A percentile compares a stretch with the other conserved stretches of the same genome.
Conservation (phyloP, 2,888 invertebrate species). For the Drosophila mettleri region DNA sequence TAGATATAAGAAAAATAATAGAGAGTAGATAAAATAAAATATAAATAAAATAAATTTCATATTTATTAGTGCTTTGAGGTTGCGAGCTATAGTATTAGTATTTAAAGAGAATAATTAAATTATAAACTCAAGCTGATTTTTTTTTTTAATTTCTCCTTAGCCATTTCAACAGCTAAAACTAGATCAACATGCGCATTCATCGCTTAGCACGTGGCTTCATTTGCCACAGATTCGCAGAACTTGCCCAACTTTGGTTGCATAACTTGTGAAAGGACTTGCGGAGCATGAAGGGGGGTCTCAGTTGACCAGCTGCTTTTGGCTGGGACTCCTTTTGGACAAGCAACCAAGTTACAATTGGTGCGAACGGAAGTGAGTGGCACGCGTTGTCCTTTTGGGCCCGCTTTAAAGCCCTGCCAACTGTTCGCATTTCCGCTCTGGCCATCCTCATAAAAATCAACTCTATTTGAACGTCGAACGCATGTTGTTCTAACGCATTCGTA, state of each 20-base stretch:
- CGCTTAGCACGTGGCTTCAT: constrained; percentile 13
- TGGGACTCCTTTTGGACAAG: background rate
- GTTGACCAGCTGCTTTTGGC: constrained; percentile 47
- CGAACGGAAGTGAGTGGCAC: too few relatives aligned
- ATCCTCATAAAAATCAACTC: constrained; percentile 20
- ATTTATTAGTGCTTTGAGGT: too few relatives aligned
- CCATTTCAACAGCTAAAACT: background rate
- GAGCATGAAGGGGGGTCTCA: constrained; percentile 3
- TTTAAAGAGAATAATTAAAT: background rate
- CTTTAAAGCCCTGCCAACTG: constrained; percentile 66
- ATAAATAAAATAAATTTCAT: background rate
- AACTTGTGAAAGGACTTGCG: constrained; percentile 46
- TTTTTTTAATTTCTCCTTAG: background rate
- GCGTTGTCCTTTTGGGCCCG: constrained; percentile 53
- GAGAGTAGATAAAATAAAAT: background rate
- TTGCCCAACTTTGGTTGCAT: constrained; percentile 66
- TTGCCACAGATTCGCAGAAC: constrained; percentile 26
- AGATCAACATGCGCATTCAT: background rate
- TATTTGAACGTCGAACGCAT: constrained; percentile 31
- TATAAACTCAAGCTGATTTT: too few relatives aligned
- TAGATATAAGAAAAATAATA: background rate
- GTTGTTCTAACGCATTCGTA: constrained; percentile 55
- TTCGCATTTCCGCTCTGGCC: constrained; percentile 68
- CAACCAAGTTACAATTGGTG: constrained; percentile 12
- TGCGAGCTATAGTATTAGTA: too few relatives aligned